These are phyloP conservation scores for Brachymystax lenok DNA, from an alignment of 2,797 vertebrate genomes.

Conservation along the genomic window DNA sequence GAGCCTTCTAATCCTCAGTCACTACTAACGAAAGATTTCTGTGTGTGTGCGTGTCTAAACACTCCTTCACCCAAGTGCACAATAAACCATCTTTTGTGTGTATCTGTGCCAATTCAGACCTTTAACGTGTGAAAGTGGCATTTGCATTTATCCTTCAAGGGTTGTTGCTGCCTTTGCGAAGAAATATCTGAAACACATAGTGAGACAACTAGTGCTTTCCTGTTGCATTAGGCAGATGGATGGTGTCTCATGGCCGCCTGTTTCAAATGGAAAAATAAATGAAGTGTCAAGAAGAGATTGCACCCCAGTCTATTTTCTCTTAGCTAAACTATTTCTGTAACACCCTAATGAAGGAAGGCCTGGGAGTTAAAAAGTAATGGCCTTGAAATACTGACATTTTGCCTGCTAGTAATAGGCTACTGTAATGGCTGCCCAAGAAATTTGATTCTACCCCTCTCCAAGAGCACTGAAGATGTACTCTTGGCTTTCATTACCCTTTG, in stretches of 20 bases:
- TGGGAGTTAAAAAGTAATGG: slow-evolving; percentile 74
- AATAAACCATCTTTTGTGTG: slow-evolving; percentile 69
- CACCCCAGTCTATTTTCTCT: slow-evolving; percentile 72
- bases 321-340: slow-evolving; percentile 77
- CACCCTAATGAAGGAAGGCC: slow-evolving; percentile 75
- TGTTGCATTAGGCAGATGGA: slow-evolving; percentile 71
- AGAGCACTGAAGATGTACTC: slow-evolving; percentile 45
- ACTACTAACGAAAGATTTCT: slow-evolving; percentile 7
- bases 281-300: slow-evolving; percentile 61
- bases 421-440: slow-evolving; percentile 59
- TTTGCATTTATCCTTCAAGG: slow-evolving; percentile 79
- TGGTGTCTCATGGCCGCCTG: slow-evolving; percentile 62
- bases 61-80: slow-evolving; percentile 13
- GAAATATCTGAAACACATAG: slow-evolving; percentile 62
- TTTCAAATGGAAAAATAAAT: slow-evolving; percentile 64
- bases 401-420: slow-evolving; percentile 73
- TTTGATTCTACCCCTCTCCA: slow-evolving; percentile 30
- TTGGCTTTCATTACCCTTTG: slow-evolving; percentile 59
- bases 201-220: slow-evolving; percentile 47
- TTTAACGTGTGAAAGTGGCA: slow-evolving; percentile 77
- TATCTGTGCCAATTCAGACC: slow-evolving; percentile 77
- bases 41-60: slow-evolving; percentile 20
- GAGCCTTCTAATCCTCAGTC: slow-evolving; percentile 4
- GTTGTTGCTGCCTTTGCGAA: slow-evolving; percentile 64
- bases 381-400: slow-evolving; percentile 78